phyloP scores from a whole-genome alignment of 2,797 vertebrate genomes.

The Xerus rutilus region DNA sequence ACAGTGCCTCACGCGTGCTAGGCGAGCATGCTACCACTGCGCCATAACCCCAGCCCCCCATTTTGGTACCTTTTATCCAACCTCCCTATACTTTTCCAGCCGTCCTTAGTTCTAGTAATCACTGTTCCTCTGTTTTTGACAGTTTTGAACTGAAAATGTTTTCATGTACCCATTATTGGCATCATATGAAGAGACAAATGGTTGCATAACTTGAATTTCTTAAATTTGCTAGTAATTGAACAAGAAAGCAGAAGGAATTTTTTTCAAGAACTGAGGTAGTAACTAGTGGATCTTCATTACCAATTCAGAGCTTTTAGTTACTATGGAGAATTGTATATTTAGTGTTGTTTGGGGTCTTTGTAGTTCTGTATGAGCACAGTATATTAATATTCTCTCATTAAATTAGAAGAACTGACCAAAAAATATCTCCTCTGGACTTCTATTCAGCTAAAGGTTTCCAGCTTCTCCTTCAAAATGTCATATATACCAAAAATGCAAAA shows the following conservation, averaged over 20 bases:
- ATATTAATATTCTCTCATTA: not conserved
- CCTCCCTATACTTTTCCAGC: not conserved
- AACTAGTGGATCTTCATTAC: not conserved
- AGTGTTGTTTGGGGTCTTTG: constrained; percentile 29
- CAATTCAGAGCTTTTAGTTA: constrained; percentile 30
- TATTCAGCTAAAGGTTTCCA: constrained; percentile 20
- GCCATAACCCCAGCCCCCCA: too few species aligned
- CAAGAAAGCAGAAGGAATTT: not conserved
- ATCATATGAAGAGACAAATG: constrained; percentile 33
- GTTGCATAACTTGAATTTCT: not conserved
- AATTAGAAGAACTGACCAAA: constrained; percentile 30
- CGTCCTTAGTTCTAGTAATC: not conserved
- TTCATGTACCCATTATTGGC: constrained; percentile 24
- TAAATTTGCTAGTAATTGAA: constrained; percentile 14
- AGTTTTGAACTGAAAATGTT: constrained; percentile 2
- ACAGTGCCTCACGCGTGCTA: too few species aligned
- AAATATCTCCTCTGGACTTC: not conserved
- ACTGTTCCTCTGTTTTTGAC: constrained; percentile 35
- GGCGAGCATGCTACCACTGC: too few species aligned
- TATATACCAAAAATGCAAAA: constrained; percentile 8
- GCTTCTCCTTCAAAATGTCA: constrained; percentile 7
- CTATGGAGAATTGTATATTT: not conserved
- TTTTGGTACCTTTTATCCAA: not conserved
- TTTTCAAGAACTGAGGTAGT: constrained; percentile 34
- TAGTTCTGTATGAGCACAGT: not conserved